Base-by-base conservation (phyloP, 2,797 vertebrate genomes). In the Pogoniulus pusillus region DNA sequence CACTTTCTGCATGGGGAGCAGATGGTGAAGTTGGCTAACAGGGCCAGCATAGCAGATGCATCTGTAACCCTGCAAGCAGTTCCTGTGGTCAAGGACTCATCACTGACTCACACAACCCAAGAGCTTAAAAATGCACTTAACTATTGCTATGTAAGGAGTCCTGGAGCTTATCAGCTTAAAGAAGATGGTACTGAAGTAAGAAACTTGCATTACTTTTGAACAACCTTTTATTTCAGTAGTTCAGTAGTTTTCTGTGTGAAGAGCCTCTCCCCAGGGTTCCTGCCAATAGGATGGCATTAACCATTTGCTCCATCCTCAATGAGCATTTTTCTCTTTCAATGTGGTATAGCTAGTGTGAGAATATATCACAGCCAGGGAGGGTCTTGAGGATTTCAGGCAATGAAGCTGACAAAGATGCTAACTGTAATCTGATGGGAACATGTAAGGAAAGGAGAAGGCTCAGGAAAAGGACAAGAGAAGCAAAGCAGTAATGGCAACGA, bases 271-370 rank as follows among this genome's bases (percentile, higher is more conserved):
- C 51, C 29, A 17, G 24, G 6, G 26, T 9, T 82, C 17, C 32
- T 58, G 37, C 27, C 51, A n/a, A 7, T 2, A 41, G 43, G 24
- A 24, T 12, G 20, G 24, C 51, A 34, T 12, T 32, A 49, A 41
- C 27, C 0, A 2, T 59, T 39, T 39, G 59, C 60, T 71, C 32
- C 1, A 1, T 68, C 39, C 47, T 53, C 63, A 58, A 1, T 3
- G 15, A 58, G 11, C 8, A 17, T 23, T 73, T 18, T 34, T 39
- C 24, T 57, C 35, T 47, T 53, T 34, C 29, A n/a, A 1, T 0
- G 0, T 19, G 49, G 49, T 54, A 18, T 2, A 7, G 54, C 0
- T 60, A 68, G 43, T 7, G 3, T 1, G 9, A 7, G 23, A 60
- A 20, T 12, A 4, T 5, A 2, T 47, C 47, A 35, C 0, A 1